Evolutionary conservation across 2,113 vertebrate genomes (phyloP), one percentile per base, ranked within the genome.

Genomic region (Potamarius usumacintae): DNA sequence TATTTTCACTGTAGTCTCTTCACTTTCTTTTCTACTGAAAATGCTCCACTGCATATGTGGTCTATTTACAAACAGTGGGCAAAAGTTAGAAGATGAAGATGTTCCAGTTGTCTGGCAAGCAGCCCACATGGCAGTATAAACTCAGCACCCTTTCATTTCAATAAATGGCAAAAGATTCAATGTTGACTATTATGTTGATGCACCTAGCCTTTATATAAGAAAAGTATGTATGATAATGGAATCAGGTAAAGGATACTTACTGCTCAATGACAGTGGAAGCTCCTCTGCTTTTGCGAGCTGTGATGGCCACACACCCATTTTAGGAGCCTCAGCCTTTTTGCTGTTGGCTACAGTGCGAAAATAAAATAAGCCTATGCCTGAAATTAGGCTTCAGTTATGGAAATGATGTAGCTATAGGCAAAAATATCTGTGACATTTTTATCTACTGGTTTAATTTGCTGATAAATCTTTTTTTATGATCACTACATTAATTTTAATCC

Each of bases 221-320:
- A 48, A 74, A 74, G 42, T 20, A 42, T 48, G 34, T 48, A 74
- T 10, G 71, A 74, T 74, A 48, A 48, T 74, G 17, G 34, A 34
- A 74, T 74, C 0, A 42, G 17, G 42, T 74, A 71, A 69, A 69
- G n/a, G 15, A 34, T 15, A 42, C n/a, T 69, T n/a, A 27, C 2
- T 65, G 25, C 25, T 67, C 4, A 27, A 12, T 27, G 65, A 27
- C 65, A 18, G n/a, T 42, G 15, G 7, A 17, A 42, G 67, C 34
- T 72, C 27, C 30, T 72, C 17, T 72, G n/a, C n/a, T 67, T 67
- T 12, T 17, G 5, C 14, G 1, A 30, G 14, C 12, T 71, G 27
- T 71, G 67, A 27, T 71, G 15, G 67, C 17, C 69, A 71, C 30
- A 71, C 67, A 71, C 11, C 76, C 22, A 79, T 79, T 79, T 79